Conservation (phyloP, 2,888 invertebrate species). For the Perizoma flavofasciatum region DNA sequence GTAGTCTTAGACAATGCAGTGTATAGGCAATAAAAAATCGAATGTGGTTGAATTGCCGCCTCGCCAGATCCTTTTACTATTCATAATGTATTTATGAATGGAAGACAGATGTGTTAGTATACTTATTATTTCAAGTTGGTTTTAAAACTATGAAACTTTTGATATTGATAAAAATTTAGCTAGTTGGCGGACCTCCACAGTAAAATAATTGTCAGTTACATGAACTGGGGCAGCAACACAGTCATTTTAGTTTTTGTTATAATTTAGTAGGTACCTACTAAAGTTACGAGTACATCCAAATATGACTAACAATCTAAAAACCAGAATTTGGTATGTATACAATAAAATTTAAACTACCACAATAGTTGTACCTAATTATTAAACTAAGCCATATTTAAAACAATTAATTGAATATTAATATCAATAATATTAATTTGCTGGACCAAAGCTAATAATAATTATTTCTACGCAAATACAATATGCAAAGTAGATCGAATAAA, state of each 20-base stretch:
- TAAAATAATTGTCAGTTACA: neutral
- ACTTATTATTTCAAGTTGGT: neutral
- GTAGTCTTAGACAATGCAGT: too few species aligned
- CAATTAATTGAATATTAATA: slow-evolving; percentile 10
- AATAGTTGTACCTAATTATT: neutral
- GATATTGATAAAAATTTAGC: neutral
- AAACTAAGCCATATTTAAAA: neutral
- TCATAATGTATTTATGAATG: slow-evolving; percentile 13
- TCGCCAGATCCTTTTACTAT: slow-evolving; percentile 10
- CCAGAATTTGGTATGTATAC: slow-evolving; percentile 1
- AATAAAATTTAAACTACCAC: neutral
- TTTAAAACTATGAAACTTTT: too few species aligned
- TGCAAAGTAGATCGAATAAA: slow-evolving; percentile 24
- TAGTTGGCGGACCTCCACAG: neutral
- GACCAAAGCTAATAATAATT: slow-evolving; percentile 18
- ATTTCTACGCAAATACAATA: slow-evolving; percentile 10
- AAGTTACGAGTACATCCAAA: neutral
- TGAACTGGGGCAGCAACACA: neutral
- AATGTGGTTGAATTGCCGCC: neutral
- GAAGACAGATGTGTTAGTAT: slow-evolving; percentile 19
- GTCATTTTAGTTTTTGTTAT: neutral
- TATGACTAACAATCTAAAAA: slow-evolving; percentile 1
- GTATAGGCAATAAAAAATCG: too few species aligned
- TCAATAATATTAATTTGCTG: slow-evolving; percentile 15
- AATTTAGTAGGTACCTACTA: neutral